These are phyloP conservation scores for Apantesis nais DNA, from an alignment of 2,888 invertebrate genomes.

Conservation along the genomic window DNA sequence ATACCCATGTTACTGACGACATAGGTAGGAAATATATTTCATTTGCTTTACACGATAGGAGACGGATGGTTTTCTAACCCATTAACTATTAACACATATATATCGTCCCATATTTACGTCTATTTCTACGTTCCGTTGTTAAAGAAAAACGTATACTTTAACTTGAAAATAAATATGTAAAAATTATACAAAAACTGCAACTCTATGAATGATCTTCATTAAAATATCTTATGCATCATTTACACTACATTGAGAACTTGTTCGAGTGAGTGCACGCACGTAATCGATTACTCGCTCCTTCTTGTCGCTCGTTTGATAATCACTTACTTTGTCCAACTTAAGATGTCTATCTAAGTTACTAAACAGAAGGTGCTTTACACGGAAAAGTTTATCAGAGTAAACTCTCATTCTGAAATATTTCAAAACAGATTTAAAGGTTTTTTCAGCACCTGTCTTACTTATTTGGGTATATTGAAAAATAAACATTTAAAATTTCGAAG, in stretches of 20 bases:
- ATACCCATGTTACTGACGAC: neutral
- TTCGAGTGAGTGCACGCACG: constrained; percentile 20
- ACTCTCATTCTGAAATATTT: neutral
- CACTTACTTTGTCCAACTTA: constrained; percentile 19
- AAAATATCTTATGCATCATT: constrained; percentile 47
- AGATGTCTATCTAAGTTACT: constrained; percentile 17
- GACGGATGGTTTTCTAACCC: neutral
- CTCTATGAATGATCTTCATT: constrained; percentile 36
- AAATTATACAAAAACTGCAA: constrained; percentile 7
- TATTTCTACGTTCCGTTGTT: neutral
- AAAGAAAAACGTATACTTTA: neutral
- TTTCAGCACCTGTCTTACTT: neutral
- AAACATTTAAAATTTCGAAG: neutral
- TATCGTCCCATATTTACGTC: neutral
- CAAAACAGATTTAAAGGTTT: too few relatives aligned
- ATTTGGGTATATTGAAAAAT: neutral
- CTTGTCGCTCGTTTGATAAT: constrained; percentile 26
- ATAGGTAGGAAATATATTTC: neutral
- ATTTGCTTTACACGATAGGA: neutral
- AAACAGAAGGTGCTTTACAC: constrained; percentile 18
- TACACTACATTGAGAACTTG: constrained; percentile 25
- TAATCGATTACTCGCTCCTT: constrained; percentile 37
- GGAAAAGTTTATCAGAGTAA: neutral
- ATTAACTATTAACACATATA: neutral
- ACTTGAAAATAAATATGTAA: neutral